Percentiles rank a stretch among this genome's conserved stretches.
Evolutionary conservation across 2,113 vertebrate genomes (phyloP).

Genomic region (Lichenostomus cassidix): DNA sequence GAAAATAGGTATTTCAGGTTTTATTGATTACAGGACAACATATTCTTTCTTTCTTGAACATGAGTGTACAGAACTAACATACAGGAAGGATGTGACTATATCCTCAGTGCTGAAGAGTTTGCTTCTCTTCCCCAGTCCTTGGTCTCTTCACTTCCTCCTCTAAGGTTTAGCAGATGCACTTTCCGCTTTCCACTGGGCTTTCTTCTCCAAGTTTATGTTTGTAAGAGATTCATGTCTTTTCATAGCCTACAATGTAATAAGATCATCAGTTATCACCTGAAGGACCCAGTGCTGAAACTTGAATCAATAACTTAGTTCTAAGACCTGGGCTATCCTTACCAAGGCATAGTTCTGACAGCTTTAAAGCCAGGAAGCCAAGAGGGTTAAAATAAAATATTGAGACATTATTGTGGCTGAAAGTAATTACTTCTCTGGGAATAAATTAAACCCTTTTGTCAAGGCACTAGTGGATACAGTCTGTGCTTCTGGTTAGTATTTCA

Average conservation of each 20-base stretch:
- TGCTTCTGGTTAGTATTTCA: not conserved
- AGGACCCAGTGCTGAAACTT: not conserved
- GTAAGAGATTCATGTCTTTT: slow-evolving; percentile 79
- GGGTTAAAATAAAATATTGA: not conserved
- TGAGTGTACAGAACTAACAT: not conserved
- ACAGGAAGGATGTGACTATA: not conserved
- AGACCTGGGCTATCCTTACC: not conserved
- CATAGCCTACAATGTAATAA: slow-evolving; percentile 73
- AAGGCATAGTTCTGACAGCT: not conserved
- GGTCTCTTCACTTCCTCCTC: not conserved
- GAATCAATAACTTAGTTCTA: not conserved
- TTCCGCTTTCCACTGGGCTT: slow-evolving; percentile 78
- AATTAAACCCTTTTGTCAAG: not conserved
- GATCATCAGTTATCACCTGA: not conserved
- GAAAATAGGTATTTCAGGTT: not conserved
- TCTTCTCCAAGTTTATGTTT: slow-evolving; percentile 82
- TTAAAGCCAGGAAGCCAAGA: not conserved
- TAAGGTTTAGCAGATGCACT: slow-evolving; percentile 33
- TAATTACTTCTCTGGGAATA: not conserved
- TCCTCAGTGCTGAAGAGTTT: not conserved
- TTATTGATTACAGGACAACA: not conserved
- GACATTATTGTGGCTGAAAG: not conserved
- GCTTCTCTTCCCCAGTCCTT: not conserved
- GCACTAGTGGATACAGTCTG: not conserved
- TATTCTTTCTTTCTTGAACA: not conserved